Conservation (phyloP, 2,888 invertebrate genomes). For the Ptilodon capucinus region DNA sequence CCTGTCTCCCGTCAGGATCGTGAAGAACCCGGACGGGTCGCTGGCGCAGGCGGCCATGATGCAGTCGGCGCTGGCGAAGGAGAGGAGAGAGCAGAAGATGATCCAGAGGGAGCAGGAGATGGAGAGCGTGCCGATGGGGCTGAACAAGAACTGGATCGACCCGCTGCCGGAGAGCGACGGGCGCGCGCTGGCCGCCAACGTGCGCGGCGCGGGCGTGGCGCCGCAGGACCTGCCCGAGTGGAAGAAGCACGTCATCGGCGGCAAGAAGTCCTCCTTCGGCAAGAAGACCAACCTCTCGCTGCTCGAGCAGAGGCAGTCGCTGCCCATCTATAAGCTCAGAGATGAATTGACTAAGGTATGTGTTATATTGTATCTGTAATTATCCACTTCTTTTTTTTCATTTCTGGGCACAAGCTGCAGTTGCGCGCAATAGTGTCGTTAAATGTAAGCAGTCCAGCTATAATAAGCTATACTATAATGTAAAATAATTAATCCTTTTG, state of each 20-base stretch:
- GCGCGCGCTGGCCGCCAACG: conserved; percentile 87
- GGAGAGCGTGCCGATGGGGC: conserved; percentile 88
- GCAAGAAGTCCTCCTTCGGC: conserved; percentile 98
- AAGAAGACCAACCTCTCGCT: conserved; percentile 97
- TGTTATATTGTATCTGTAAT: background rate
- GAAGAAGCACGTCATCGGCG: conserved; percentile 99
- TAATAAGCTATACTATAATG: too few species aligned
- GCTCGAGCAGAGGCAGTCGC: conserved; percentile 96
- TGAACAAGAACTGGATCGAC: conserved; percentile 98
- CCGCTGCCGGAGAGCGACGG: conserved; percentile 94
- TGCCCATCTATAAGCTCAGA: conserved; percentile 97
- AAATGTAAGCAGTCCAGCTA: too few species aligned
- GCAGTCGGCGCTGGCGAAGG: conserved; percentile 99
- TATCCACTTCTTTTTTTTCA: too few species aligned
- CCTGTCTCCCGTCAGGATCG: conserved; percentile 96
- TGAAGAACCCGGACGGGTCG: conserved; percentile 99
- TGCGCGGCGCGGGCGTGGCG: conserved; percentile 92
- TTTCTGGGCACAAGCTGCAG: too few species aligned
- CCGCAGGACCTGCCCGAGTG: conserved; percentile 98
- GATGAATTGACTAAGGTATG: conserved; percentile 95
- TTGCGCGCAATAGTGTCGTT: too few species aligned
- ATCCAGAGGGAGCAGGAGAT: conserved; percentile 95
- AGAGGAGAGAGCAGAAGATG: conserved; percentile 98
- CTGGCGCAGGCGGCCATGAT: conserved; percentile 99
- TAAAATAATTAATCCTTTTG: too few species aligned